Base-by-base conservation (phyloP, 2,888 invertebrate genomes). In the Folsomia manolachei region DNA sequence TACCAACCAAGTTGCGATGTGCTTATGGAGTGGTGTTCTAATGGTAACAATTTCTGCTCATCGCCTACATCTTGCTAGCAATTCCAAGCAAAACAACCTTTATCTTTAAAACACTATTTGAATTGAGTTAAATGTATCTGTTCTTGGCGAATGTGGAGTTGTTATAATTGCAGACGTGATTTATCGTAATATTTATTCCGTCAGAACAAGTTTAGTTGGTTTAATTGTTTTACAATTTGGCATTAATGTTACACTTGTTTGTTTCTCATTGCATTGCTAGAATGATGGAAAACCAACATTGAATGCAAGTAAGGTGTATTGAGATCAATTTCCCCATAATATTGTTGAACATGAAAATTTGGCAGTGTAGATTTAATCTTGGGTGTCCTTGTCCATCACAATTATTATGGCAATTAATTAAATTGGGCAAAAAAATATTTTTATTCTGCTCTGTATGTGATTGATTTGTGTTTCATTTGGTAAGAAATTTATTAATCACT, bases 151-250 rank as follows among this genome's bases (percentile, higher is more conserved):
- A n/a, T n/a, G n/a, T n/a, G n/a, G n/a, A n/a, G n/a, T n/a, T n/a
- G n/a, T n/a, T n/a, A n/a, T n/a, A n/a, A n/a, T n/a, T n/a, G n/a
- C n/a, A n/a, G n/a, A n/a, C n/a, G n/a, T n/a, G n/a, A n/a, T n/a
- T n/a, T n/a, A n/a, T n/a, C n/a, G n/a, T n/a, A n/a, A n/a, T n/a
- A n/a, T n/a, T n/a, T n/a, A n/a, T n/a, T n/a, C n/a, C 39, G 7
- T 9, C 7, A 39, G 39, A 39, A 14, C 39, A 4, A 39, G 39
- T 39, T 39, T 39, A 39, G n/a, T n/a, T n/a, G n/a, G n/a, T 39
- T 39, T 56, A 56, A 56, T 56, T 56, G 19, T n/a, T 56, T 56
- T 56, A 56, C 56, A 56, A 56, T 56, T 56, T 56, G 56, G 56
- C 18, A 56, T n/a, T 56, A 56, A 39, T 39, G 39, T 39, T 39